Base-by-base conservation (phyloP, 2,113 vertebrate species). In the Tursiops truncatus region DNA sequence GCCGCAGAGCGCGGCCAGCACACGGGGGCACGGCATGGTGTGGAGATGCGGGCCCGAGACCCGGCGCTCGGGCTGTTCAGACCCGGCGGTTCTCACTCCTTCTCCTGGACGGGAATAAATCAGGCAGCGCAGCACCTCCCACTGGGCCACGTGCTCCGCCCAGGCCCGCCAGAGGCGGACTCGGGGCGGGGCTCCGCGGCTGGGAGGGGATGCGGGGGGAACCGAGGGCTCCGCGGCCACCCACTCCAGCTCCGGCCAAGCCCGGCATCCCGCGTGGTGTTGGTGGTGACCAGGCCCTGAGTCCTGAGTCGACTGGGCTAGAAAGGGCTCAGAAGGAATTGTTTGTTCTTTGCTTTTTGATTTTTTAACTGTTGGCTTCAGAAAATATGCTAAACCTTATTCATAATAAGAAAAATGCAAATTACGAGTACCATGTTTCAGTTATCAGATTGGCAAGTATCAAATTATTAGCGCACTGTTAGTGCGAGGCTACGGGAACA, bases 1-100 rank as follows among this genome's bases (percentile, higher is more conserved):
- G 60, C 97, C 74, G 74, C 97, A 96, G 10, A 98, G 95, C 70
- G 23, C 58, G 41, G 79, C 87, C 38, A 92, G 86, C 89, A 5
- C 21, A 38, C 94, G 3, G 6, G n/a, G 7, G 8, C 0, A 1
- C 58, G n/a, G 44, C 98, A 98, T 99, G 96, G 38, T 86, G 93
- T 38, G 33, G 25, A 33, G 53, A 6, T 14, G n/a, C 12, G 28
- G 68, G 56, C 68, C 31, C 77, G 44, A 95, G 26, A 79, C 4
- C 26, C 58, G 36, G 68, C 21, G 33, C n/a, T 50, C 65, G 41
- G 62, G 60, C 25, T 14, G 91, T 17, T 21, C 44, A 2, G 23
- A 41, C 38, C 18, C 1, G 44, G 33, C 41, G 23, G 8, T 3
- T 65, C 58, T 21, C 28, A 0, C 74, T 11, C 3, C 53, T 0